Percentiles rank a stretch among this genome's conserved stretches.
These are phyloP conservation scores for Oostethus manadensis DNA, from an alignment of 2,113 vertebrate genomes.

Conservation along the genomic window DNA sequence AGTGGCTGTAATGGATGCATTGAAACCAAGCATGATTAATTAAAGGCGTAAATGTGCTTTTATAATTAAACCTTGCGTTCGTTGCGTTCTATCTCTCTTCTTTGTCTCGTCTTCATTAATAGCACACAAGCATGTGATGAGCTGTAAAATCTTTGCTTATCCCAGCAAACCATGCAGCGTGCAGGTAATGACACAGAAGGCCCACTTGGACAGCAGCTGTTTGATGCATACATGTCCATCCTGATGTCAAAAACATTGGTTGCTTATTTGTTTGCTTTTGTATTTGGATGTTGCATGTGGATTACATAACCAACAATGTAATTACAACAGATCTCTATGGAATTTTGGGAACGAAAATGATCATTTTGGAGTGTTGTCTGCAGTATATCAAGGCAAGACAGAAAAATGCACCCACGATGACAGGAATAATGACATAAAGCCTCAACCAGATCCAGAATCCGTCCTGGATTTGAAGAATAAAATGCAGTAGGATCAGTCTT, in stretches of 20 bases:
- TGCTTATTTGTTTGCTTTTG: neutral
- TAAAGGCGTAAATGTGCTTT: constrained; percentile 41
- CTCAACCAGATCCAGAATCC: too few species aligned
- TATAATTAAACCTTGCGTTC: constrained; percentile 42
- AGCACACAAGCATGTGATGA: constrained; percentile 32
- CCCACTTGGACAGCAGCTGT: constrained; percentile 33
- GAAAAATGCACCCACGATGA: neutral
- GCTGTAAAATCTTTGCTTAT: constrained; percentile 36
- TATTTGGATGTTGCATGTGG: neutral
- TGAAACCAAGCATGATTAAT: constrained; percentile 38
- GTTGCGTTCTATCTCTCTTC: constrained; percentile 20
- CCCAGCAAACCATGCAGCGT: constrained; percentile 20
- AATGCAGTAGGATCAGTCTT: too few species aligned
- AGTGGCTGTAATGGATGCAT: constrained; percentile 23
- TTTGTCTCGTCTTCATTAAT: constrained; percentile 41
- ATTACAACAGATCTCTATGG: neutral
- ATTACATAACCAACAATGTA: neutral
- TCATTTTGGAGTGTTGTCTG: constrained; percentile 1
- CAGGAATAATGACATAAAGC: too few species aligned
- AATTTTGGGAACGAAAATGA: constrained; percentile 8
- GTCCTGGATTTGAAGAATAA: too few species aligned
- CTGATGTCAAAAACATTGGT: constrained; percentile 6
- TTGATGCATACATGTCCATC: constrained; percentile 7
- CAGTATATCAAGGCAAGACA: neutral
- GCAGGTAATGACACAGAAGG: constrained; percentile 32